Conservation (phyloP, 35 echinoderm and acorn worm species). For the Apostichopus japonicus region DNA sequence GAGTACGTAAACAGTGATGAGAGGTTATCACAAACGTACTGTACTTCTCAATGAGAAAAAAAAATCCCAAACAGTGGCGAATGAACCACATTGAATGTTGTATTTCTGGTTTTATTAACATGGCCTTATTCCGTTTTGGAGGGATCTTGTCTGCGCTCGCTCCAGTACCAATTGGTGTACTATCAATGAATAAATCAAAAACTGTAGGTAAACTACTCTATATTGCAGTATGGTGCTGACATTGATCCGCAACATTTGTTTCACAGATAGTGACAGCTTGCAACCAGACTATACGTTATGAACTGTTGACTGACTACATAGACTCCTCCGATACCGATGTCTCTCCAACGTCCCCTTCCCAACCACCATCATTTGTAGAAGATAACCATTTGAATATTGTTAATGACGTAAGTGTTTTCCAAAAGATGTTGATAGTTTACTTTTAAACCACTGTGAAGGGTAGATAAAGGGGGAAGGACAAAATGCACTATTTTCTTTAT, state of each 20-base stretch:
- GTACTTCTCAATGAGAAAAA: too few relatives aligned
- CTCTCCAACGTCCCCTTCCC: neutral
- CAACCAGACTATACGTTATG: neutral
- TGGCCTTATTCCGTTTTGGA: neutral
- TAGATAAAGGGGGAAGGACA: neutral
- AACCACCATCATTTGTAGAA: neutral
- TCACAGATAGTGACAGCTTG: neutral
- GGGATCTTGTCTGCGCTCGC: neutral
- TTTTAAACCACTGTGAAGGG: too few relatives aligned
- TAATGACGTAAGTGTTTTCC: neutral
- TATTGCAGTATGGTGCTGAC: neutral
- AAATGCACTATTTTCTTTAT: neutral
- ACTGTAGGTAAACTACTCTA: neutral
- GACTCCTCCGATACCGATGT: neutral
- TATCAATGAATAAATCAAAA: neutral
- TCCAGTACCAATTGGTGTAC: neutral
- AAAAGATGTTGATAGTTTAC: too few relatives aligned
- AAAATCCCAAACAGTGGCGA: too few relatives aligned
- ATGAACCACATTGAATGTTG: too few relatives aligned
- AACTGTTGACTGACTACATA: neutral
- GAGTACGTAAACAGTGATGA: too few relatives aligned
- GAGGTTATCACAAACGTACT: too few relatives aligned
- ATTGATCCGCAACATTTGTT: neutral
- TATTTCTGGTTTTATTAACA: too few relatives aligned
- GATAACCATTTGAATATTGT: neutral